These are phyloP conservation scores for Loxodonta africana DNA, from an alignment of 2,113 vertebrate species.

Conservation along the genomic window DNA sequence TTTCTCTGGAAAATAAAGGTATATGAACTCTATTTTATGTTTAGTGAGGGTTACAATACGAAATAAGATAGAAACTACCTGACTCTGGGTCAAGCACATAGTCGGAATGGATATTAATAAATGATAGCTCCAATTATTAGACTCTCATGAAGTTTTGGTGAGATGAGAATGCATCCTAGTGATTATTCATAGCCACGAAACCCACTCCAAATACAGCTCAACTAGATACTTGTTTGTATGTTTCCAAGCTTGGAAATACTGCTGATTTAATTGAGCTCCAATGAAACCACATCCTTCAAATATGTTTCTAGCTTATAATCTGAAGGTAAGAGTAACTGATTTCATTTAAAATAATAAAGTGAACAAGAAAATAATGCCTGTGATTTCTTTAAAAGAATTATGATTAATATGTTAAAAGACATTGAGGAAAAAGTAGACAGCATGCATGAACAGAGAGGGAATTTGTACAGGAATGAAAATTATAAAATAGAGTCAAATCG, in stretches of 20 bases:
- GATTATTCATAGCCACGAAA: background rate
- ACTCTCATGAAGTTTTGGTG: background rate
- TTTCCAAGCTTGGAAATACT: background rate
- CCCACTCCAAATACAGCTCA: background rate
- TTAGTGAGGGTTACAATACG: background rate
- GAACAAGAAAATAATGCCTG: background rate
- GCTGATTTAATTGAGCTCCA: constrained; percentile 12
- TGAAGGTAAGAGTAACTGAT: background rate
- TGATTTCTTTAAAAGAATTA: background rate
- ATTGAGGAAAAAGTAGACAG: too few relatives aligned
- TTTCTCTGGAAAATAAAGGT: background rate
- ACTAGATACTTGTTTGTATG: background rate
- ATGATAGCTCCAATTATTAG: background rate
- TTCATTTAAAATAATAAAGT: constrained; percentile 58
- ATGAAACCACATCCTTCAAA: background rate
- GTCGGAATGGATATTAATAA: background rate
- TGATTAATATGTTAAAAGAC: too few relatives aligned
- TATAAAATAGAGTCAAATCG: too few relatives aligned
- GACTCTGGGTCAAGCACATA: background rate
- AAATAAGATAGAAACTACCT: background rate
- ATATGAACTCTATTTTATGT: background rate
- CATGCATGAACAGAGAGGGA: too few relatives aligned
- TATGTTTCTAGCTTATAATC: background rate
- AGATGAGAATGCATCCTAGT: background rate
- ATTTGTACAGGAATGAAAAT: too few relatives aligned